Evolutionary conservation across 2,797 vertebrate species (phyloP).

Genomic region (Tokudaia tokunoshimensis): DNA sequence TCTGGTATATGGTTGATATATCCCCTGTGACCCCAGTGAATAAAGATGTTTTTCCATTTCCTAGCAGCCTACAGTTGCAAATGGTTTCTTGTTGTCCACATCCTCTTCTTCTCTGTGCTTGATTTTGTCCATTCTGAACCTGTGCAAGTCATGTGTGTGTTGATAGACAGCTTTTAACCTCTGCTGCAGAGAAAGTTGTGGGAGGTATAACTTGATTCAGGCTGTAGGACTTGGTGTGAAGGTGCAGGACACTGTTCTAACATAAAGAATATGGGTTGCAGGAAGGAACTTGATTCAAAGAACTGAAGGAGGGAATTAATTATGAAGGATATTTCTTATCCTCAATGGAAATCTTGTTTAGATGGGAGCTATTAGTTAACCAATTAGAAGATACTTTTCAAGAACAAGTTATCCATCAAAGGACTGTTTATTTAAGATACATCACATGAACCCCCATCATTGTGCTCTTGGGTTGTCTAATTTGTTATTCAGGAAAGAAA

Average conservation of each 20-base stretch:
- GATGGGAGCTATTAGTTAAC: not conserved
- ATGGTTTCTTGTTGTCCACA: not conserved
- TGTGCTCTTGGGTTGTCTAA: not conserved
- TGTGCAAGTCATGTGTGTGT: too few species aligned
- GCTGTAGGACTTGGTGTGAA: not conserved
- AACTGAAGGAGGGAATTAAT: not conserved
- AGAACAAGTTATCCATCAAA: not conserved
- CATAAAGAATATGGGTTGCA: not conserved
- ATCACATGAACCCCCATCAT: too few species aligned
- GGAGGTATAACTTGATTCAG: not conserved
- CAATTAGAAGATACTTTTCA: not conserved
- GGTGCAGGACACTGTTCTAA: not conserved
- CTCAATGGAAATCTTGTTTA: not conserved
- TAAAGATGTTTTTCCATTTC: not conserved
- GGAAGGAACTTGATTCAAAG: conserved; percentile 19
- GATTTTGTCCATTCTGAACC: not conserved
- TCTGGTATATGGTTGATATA: not conserved
- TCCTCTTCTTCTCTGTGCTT: not conserved
- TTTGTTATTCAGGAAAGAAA: not conserved
- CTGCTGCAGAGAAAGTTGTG: not conserved
- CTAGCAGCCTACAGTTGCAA: not conserved
- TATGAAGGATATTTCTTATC: not conserved
- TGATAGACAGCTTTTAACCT: not conserved
- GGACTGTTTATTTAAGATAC: not conserved
- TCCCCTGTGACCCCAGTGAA: too few species aligned